Evolutionary conservation across 2,797 vertebrate species (phyloP), one percentile per base, ranked within the genome.

Genomic region (Diplodus sargus): DNA sequence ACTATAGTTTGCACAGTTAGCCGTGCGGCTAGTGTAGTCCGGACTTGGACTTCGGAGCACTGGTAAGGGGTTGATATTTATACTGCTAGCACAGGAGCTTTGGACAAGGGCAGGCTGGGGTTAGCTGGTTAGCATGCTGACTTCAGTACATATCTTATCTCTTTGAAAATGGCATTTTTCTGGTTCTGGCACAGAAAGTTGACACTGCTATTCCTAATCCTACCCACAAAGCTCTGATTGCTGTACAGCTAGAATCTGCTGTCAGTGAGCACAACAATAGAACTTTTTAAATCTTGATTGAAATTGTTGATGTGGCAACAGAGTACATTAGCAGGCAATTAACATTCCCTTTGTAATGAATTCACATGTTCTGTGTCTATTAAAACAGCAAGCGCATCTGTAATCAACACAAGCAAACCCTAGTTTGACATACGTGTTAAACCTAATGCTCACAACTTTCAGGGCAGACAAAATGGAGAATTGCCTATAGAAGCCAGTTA

Each of bases 391-490:
- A 63, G 28, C 39, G 49, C 23, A 51, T 56, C 11, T 30, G 39
- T 61, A 30, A 43, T 39, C 18, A 67, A 42, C 20, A 34, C 58
- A 34, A 0, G 1, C 14, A 23, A 15, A 13, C 28, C 25, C 4
- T 34, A 17, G 17, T 30, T 22, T 30, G 18, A 61, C n/a, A 15
- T 15, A 20, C 4, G 6, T 57, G 15, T 52, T 10, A 20, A 30
- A 28, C 18, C 49, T 59, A 39, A 74, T 60, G 79, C 75, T 45
- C 48, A 54, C 43, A 14, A 39, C 56, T 51, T 57, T 18, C n/a
- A 39, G 59, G 22, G 53, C 51, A 53, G 58, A 28, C 57, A 53
- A 64, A 79, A 82, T 61, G 58, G 39, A 64, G 42, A 66, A 79
- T 76, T 80, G 39, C 30, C 11, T 11, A 20, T 1, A 11, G 9